These are phyloP conservation scores for Drosophila mercatorum DNA, from an alignment of 2,888 invertebrate species.

Conservation along the genomic window DNA sequence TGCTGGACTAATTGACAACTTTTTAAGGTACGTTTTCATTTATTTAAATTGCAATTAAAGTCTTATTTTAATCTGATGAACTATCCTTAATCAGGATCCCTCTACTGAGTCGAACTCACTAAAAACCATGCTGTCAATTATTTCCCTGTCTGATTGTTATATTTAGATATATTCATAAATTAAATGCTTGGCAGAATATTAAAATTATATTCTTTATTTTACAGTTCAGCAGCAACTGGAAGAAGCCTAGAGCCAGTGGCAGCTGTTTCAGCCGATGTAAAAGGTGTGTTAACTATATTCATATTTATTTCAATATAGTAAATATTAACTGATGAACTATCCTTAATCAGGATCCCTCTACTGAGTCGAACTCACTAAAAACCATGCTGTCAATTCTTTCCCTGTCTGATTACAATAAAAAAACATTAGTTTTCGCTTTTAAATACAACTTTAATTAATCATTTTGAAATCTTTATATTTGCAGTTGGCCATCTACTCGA, in stretches of 20 bases:
- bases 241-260: no score
- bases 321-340: constrained; percentile 49
- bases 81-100: constrained; percentile 70
- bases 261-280: no score
- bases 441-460: not conserved
- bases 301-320: not conserved
- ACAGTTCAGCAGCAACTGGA: no score
- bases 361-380: constrained; percentile 73
- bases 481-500: not conserved
- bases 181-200: no score
- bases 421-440: not conserved
- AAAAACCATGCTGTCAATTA: constrained; percentile 67
- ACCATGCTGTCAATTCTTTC: constrained; percentile 69
- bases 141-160: constrained; percentile 45
- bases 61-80: constrained; percentile 54
- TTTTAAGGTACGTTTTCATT: constrained; percentile 21
- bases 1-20: not conserved
- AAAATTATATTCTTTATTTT: no score
- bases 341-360: constrained; percentile 73
- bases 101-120: constrained; percentile 74
- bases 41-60: not conserved
- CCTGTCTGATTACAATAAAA: constrained; percentile 29
- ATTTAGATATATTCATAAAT: no score
- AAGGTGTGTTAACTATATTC: not conserved
- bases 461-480: constrained; percentile 6